Conservation (phyloP, 2,888 invertebrate species). For the Octonoba sinensis region DNA sequence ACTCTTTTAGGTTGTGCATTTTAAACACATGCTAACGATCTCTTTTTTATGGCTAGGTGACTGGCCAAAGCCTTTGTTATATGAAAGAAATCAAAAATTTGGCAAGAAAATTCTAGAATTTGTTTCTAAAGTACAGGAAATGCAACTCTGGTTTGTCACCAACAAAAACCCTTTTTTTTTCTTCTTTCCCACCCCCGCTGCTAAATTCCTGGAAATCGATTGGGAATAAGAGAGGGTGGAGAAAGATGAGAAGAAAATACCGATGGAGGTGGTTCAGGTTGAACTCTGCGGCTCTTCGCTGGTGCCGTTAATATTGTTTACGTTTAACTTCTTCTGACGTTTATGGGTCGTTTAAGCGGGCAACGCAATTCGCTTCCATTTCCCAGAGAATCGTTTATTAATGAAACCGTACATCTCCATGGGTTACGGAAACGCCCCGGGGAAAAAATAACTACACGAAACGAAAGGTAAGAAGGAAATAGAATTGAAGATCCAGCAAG, state of each 20-base stretch:
- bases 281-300: not conserved
- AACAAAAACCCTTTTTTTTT: not conserved
- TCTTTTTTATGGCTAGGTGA: too few relatives aligned
- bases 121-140: too few relatives aligned
- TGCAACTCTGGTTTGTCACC: not conserved
- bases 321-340: conserved; percentile 57
- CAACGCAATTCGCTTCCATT: conserved; percentile 50
- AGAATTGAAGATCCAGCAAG: not conserved
- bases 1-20: too few relatives aligned
- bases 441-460: not conserved
- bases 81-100: too few relatives aligned
- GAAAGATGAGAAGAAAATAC: not conserved
- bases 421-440: conserved; percentile 16
- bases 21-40: too few relatives aligned
- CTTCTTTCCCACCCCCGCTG: not conserved
- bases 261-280: not conserved
- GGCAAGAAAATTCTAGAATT: too few relatives aligned
- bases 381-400: conserved; percentile 45
- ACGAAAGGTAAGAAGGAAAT: not conserved
- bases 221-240: not conserved
- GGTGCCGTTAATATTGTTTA: conserved; percentile 61
- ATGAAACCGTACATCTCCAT: conserved; percentile 51
- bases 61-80: too few relatives aligned
- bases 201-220: not conserved
- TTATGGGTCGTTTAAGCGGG: conserved; percentile 57